Evolutionary conservation across 2,888 invertebrate species (phyloP).

Genomic region (Thymelicus acteon): DNA sequence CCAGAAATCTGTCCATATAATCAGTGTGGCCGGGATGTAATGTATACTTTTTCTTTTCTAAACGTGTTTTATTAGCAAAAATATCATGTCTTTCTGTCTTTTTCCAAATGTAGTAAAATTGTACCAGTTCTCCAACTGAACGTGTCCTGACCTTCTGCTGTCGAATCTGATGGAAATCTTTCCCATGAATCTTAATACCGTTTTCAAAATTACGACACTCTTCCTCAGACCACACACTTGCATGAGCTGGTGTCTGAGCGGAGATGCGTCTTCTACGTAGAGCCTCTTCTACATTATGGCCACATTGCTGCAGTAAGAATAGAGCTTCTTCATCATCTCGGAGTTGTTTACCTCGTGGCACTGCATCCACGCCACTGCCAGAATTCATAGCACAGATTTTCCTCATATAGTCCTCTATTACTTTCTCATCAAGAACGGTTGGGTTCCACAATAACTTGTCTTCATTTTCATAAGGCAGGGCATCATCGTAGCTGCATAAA

Average conservation of each 20-base stretch:
- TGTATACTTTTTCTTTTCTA: constrained; percentile 97
- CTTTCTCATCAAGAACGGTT: constrained; percentile 87
- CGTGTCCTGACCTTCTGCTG: constrained; percentile 97
- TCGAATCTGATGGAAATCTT: constrained; percentile 97
- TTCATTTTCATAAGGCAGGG: constrained; percentile 97
- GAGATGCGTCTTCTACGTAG: constrained; percentile 91
- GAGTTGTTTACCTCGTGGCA: constrained; percentile 90
- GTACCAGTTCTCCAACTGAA: constrained; percentile 97
- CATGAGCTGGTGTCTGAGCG: constrained; percentile 88
- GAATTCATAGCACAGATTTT: constrained; percentile 83
- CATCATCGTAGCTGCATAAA: constrained; percentile 95
- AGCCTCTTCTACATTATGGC: constrained; percentile 97
- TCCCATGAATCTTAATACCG: constrained; percentile 96
- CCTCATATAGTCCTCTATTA: constrained; percentile 92
- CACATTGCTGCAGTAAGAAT: constrained; percentile 95
- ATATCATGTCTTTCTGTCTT: constrained; percentile 98
- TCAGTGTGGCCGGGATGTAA: constrained; percentile 96
- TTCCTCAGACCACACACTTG: constrained; percentile 97
- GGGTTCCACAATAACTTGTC: constrained; percentile 98
- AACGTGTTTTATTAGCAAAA: constrained; percentile 93
- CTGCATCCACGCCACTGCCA: constrained; percentile 74
- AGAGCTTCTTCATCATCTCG: constrained; percentile 96
- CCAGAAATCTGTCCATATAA: constrained; percentile 96
- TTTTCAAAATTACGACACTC: constrained; percentile 98
- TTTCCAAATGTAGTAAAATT: constrained; percentile 99